Evolutionary conservation across 2,113 vertebrate species (phyloP).

Genomic region (Menidia beryllina): DNA sequence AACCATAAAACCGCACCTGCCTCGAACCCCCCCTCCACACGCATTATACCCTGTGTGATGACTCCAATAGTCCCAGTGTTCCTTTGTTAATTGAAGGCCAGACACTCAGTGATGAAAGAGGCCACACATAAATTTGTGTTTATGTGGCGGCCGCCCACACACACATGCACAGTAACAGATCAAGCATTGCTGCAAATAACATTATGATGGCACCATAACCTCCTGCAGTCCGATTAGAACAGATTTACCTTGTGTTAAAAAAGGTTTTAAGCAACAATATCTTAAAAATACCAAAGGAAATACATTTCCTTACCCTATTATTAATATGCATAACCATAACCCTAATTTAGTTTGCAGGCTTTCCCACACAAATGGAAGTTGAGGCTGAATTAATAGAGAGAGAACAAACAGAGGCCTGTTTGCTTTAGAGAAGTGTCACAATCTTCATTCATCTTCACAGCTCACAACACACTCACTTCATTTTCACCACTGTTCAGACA

Average conservation of each 20-base stretch:
- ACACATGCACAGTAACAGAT: neutral
- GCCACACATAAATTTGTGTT: conserved; percentile 20
- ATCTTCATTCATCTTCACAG: conserved; percentile 72
- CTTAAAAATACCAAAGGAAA: conserved; percentile 1
- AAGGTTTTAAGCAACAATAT: neutral
- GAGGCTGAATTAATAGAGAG: conserved; percentile 57
- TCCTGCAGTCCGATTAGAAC: conserved; percentile 5
- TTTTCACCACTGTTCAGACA: conserved; percentile 45
- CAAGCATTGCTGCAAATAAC: neutral
- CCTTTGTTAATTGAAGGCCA: conserved; percentile 45
- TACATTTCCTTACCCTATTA: conserved; percentile 9
- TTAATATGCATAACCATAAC: neutral
- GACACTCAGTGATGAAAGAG: conserved; percentile 29
- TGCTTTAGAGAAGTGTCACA: conserved; percentile 61
- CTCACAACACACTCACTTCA: conserved; percentile 46
- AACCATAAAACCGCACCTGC: conserved; percentile 6
- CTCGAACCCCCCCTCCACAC: conserved; percentile 3
- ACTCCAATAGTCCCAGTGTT: conserved; percentile 33
- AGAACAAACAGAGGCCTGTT: conserved; percentile 75
- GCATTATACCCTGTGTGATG: conserved; percentile 24
- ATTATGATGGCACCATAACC: neutral
- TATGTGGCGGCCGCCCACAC: conserved; percentile 1
- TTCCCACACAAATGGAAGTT: conserved; percentile 38
- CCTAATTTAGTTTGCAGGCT: conserved; percentile 4
- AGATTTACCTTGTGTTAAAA: neutral